Conservation (phyloP, 2,113 vertebrate species). For the Phaethornis superciliosus region DNA sequence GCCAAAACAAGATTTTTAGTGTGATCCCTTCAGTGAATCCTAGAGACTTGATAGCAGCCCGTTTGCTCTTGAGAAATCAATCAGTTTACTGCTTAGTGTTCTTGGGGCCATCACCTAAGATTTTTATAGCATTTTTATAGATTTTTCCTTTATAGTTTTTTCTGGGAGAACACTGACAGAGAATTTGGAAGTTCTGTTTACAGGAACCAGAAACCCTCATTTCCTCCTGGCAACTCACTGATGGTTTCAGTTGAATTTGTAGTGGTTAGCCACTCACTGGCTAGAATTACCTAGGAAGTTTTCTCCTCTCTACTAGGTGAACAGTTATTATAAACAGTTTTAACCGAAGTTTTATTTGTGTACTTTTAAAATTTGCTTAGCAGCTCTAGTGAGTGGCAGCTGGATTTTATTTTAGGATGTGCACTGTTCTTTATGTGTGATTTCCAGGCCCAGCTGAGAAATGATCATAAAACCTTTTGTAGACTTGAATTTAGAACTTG, state of each 20-base stretch:
- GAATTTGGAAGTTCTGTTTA: background rate
- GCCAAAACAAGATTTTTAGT: background rate
- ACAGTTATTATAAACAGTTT: background rate
- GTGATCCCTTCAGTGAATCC: background rate
- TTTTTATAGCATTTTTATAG: background rate
- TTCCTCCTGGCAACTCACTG: background rate
- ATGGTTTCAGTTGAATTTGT: background rate
- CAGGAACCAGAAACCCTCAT: background rate
- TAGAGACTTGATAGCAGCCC: background rate
- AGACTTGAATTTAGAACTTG: conserved; percentile 29
- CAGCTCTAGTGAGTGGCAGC: conserved; percentile 7
- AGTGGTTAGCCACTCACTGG: conserved; percentile 23
- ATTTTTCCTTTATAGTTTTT: background rate
- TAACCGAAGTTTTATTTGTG: background rate
- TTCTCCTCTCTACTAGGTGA: background rate
- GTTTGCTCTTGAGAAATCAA: background rate
- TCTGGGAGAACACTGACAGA: conserved; percentile 6
- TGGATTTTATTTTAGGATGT: conserved; percentile 56
- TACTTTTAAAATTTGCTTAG: background rate
- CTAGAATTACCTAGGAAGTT: background rate
- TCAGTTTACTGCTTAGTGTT: background rate
- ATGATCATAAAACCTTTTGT: conserved; percentile 32
- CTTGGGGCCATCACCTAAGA: background rate
- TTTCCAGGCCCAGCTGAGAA: conserved; percentile 40
- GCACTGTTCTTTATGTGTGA: conserved; percentile 33